Evolutionary conservation across 2,797 vertebrate genomes (phyloP), one percentile per base, ranked within the genome.

Genomic region (Spinus olivaceus): DNA sequence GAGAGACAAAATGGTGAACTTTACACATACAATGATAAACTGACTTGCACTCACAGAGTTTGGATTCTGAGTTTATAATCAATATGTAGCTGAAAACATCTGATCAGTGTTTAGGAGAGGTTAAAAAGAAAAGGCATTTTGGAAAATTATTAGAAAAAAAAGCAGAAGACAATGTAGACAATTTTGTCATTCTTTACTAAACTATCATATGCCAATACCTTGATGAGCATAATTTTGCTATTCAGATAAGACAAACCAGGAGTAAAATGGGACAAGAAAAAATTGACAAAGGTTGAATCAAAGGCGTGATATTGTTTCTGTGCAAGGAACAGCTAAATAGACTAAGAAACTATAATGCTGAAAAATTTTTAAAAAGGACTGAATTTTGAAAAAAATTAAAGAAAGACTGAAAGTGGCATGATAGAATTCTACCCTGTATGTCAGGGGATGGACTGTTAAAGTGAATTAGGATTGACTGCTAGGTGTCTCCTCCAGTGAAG

Each of bases 221-320:
- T 22, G 13, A 88, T 30, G 2, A 88, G 4, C 8, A 63, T 6
- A 49, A 37, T 78, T 66, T 20, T 65, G 6, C 8, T 54, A 65
- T 80, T 72, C 44, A 66, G 21, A 3, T 59, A 57, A 81, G 14
- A 35, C 23, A 12, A 9, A 23, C 1, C 10, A n/a, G n/a, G 70
- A 54, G 9, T 49, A 66, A 85, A 89, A 85, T 18, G 10, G 16
- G 10, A 13, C 2, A 8, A 54, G 39, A 72, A 33, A 32, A 73
- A 80, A 30, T 3, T 2, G 1, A 11, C 13, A 35, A 51, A 56
- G 1, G 1, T 2, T 49, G 4, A 70, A 41, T 80, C 17, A 73
- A 82, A 60, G 1, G 22, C 13, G 14, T 66, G 5, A 5, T 12
- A 6, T 10, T 32, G 3, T 27, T 67, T 71, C 56, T 41, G 7